Evolutionary conservation across 2,797 vertebrate genomes (phyloP), one percentile per base, ranked within the genome.

Genomic region (Danio jaintianensis): DNA sequence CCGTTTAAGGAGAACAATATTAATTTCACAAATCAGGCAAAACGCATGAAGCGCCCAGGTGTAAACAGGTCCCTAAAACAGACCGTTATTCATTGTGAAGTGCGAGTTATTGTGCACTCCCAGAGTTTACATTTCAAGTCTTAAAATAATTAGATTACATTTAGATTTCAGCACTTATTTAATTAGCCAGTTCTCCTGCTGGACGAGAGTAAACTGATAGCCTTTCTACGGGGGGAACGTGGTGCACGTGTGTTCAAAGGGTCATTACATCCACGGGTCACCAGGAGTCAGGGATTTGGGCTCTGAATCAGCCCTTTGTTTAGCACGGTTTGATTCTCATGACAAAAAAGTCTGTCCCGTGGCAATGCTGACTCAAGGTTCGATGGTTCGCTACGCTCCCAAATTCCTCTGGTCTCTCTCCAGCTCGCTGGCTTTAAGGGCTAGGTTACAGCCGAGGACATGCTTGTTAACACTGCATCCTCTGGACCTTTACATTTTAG

Each of bases 291-390:
- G 64, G 56, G 71, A 68, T 62, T 47, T 52, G 36, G 85, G 85
- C 66, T 86, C 79, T 94, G 90, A 94, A 94, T 93, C 89, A 76
- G 70, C 83, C 73, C 90, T 91, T 93, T 93, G 93, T 93, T 85
- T 87, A 58, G 48, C 18, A 86, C 90, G 80, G 86, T 90, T 92
- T 90, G 89, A 79, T 90, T 91, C 86, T 79, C 90, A 89, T 89
- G 90, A 92, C 29, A 29, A 29, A 89, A 92, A 83, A 85, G 80
- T 87, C 29, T 72, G 83, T 82, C 86, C 62, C 89, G 63, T 75
- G 89, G 88, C 69, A 78, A 88, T 90, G 93, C 91, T 85, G 90
- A 93, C 91, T 91, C 90, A 91, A 88, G 64, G 59, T 80, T 84
- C 7, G 47, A 79, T 78, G 64, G 88, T 87, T 90, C 12, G 59